Evolutionary conservation across 2,113 vertebrate genomes (phyloP).

Genomic region (Corythaeola cristata): DNA sequence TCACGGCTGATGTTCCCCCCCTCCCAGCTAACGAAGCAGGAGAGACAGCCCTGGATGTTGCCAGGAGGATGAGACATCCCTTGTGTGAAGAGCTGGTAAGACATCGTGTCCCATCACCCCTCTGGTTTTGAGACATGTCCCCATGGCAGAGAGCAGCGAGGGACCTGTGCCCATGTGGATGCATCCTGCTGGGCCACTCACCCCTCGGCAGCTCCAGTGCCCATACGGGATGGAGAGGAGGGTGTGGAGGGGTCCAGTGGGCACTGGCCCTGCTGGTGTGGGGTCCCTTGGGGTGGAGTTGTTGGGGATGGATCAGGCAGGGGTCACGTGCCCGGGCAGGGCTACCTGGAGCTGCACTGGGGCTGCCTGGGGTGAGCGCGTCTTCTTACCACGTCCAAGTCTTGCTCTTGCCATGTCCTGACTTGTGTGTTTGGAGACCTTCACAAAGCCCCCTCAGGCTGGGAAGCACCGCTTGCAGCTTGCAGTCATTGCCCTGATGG

Average conservation of each 20-base stretch:
- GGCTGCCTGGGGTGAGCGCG: background rate
- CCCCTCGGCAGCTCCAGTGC: background rate
- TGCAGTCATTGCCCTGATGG: background rate
- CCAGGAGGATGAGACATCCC: slow-evolving; percentile 57
- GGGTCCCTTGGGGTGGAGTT: background rate
- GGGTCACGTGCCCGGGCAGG: background rate
- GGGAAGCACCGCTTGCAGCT: background rate
- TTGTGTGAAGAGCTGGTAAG: slow-evolving; percentile 76
- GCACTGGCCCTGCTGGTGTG: fast-evolving
- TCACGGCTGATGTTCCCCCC: background rate
- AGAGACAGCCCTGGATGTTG: slow-evolving; percentile 69
- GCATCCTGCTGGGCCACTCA: fast-evolving
- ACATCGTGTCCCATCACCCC: background rate
- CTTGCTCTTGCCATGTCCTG: background rate
- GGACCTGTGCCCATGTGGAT: fast-evolving
- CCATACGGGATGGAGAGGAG: background rate
- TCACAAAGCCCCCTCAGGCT: fast-evolving
- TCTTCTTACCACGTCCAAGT: background rate
- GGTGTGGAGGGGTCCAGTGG: no score
- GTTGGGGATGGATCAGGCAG: background rate
- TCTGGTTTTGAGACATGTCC: background rate
- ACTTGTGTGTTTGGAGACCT: background rate
- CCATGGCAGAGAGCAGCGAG: fast-evolving
- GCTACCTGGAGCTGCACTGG: background rate
- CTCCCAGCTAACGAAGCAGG: slow-evolving; percentile 69